phyloP scores from a whole-genome alignment of 2,113 vertebrate species.

The Corythornis cristatus region DNA sequence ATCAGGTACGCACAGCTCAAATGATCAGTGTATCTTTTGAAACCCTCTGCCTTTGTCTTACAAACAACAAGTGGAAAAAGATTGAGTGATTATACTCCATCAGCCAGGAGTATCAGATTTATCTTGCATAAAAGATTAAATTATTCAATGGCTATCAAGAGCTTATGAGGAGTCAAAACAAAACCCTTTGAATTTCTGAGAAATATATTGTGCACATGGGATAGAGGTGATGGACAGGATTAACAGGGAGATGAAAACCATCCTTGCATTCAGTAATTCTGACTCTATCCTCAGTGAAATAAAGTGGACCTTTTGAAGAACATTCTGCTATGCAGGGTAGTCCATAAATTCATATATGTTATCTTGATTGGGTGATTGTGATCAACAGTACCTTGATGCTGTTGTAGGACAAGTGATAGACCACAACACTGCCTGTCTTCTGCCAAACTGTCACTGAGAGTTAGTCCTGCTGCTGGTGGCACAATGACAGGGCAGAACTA shows the following conservation, averaged over 20 bases:
- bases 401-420: neutral
- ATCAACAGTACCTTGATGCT: neutral
- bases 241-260: neutral
- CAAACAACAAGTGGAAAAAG: neutral
- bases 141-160: neutral
- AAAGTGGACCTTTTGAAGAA: neutral
- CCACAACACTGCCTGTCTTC: neutral
- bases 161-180: neutral
- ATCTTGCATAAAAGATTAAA: neutral
- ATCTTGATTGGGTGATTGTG: neutral
- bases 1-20: neutral
- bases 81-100: neutral
- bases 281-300: neutral
- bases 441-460: fast-evolving
- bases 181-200: neutral
- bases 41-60: neutral
- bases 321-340: neutral
- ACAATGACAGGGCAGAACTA: neutral
- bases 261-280: neutral
- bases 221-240: neutral
- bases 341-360: neutral
- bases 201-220: neutral
- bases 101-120: neutral
- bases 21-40: neutral
- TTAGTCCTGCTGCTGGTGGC: neutral